Base-by-base conservation (phyloP, 2,113 vertebrate species). In the Pachyramphus minor region DNA sequence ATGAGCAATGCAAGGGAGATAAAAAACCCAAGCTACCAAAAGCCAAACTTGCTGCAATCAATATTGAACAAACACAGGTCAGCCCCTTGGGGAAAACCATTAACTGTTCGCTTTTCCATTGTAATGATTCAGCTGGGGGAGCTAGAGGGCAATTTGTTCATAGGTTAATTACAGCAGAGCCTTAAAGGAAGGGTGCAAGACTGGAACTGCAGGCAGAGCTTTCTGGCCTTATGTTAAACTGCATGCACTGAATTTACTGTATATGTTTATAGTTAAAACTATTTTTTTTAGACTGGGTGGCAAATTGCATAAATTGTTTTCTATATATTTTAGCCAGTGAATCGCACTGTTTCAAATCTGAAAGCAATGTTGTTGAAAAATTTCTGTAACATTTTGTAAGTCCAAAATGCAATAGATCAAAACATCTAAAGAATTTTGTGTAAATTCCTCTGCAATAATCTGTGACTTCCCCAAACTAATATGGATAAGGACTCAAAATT, bases 61-160 rank as follows among this genome's bases (percentile, higher is more conserved):
- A 67, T 81, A 31, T 18, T 67, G 35, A 84, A 92, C 21, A 81
- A 71, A 76, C 9, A 44, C 23, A 77, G 60, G 33, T 71, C 47
- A 81, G 64, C 19, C 47, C 93, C 87, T 44, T 44, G 52, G 39
- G 35, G 28, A 68, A 93, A 86, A 44, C 39, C 47, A 93, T 78
- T 72, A 86, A 74, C 35, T 77, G 75, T 41, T 92, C 64, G 39
- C 56, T 94, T 89, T 74, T 64, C 68, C 88, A 89, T 59, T 92
- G 60, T 69, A 94, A 78, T 12, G 47, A 77, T 96, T 96, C 96
- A 95, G 93, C 83, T 96, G 96, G 96, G 96, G 96, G 96, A 96
- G 96, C 96, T 96, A 97, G 90, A 97, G 95, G 72, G 92, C 90
- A 96, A 94, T 94, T 87, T 96, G 87, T 95, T 84, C 83, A 77